Base-by-base conservation (phyloP, 2,797 vertebrate species). In the Liparis tanakae region DNA sequence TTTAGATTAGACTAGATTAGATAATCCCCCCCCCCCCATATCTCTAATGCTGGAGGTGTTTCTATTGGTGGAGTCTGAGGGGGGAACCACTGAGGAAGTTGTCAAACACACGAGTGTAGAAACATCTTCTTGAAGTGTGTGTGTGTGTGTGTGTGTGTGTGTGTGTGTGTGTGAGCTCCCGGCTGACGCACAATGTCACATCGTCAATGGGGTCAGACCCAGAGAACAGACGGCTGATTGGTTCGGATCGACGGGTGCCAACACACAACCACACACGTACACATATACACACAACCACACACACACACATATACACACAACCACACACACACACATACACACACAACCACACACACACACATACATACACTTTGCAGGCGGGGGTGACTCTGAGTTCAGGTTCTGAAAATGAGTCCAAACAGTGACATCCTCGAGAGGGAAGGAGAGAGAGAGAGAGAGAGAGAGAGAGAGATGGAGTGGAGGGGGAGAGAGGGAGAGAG, bases 381-480 rank as follows among this genome's bases (percentile, higher is more conserved):
- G 67, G 80, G 74, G 83, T 84, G 71, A 76, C 79, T 44, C 68
- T 12, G 69, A 86, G 81, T 87, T 89, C 84, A 84, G 54, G 50
- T 30, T 30, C 67, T 58, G 74, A 78, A 88, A 85, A 86, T 74
- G 72, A 80, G 66, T 37, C 30, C 46, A 78, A 78, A 70, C 25
- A 30, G 25, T 30, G 25, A 2, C 25, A 30, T 30, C 25, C 25
- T 30, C 2, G 25, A 30, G 25, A 30, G 25, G 25, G 25, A 30
- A 3, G 25, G 25, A 30, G 25, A 30, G 25, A 30, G 25, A 30
- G 25, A 30, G 25, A 30, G 25, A 30, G 25, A 30, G 25, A 3
- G n/a, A n/a, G n/a, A n/a, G n/a, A n/a, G n/a, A n/a, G n/a, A n/a
- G n/a, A n/a, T n/a, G 25, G 25, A 30, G 25, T 2, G 25, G 25